Evolutionary conservation across 2,888 invertebrate species (phyloP).

Genomic region (Mythimna vitellina): DNA sequence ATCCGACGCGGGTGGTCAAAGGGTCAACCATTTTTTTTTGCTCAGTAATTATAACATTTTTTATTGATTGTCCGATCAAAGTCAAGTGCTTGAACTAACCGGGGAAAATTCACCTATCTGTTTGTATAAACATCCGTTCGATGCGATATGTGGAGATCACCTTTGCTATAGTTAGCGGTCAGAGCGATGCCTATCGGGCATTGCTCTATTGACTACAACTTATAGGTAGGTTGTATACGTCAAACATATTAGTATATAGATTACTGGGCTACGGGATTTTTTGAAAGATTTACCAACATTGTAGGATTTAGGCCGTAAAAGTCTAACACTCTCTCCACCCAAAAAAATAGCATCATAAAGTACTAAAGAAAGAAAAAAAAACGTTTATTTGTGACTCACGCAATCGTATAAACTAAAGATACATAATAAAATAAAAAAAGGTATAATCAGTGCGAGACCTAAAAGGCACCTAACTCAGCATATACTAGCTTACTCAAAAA

Average conservation of each 20-base stretch:
- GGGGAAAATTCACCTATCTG: conserved; percentile 74
- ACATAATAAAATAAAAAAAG: no score
- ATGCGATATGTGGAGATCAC: conserved; percentile 73
- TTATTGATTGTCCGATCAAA: conserved; percentile 47
- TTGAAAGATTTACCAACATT: no score
- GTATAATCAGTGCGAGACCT: no score
- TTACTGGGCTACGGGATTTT: no score
- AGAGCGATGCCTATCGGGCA: conserved; percentile 70
- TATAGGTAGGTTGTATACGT: conserved; percentile 5
- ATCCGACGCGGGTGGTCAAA: no score
- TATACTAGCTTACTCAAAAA: no score
- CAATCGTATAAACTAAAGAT: no score
- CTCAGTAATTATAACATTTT: conserved; percentile 12
- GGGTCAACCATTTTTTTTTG: neutral
- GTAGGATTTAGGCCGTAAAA: no score
- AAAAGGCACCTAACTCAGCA: no score
- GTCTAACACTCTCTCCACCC: no score
- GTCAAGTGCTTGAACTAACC: conserved; percentile 69
- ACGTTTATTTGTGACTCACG: no score
- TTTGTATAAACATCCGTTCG: conserved; percentile 79
- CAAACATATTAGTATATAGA: neutral
- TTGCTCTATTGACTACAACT: conserved; percentile 18
- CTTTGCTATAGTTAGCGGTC: conserved; percentile 73
- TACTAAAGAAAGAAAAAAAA: no score
- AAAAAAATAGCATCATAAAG: neutral